Percentiles rank a stretch among this genome's conserved stretches.
phyloP scores from a whole-genome alignment of 2,888 invertebrate genomes.

The Meta bourneti region DNA sequence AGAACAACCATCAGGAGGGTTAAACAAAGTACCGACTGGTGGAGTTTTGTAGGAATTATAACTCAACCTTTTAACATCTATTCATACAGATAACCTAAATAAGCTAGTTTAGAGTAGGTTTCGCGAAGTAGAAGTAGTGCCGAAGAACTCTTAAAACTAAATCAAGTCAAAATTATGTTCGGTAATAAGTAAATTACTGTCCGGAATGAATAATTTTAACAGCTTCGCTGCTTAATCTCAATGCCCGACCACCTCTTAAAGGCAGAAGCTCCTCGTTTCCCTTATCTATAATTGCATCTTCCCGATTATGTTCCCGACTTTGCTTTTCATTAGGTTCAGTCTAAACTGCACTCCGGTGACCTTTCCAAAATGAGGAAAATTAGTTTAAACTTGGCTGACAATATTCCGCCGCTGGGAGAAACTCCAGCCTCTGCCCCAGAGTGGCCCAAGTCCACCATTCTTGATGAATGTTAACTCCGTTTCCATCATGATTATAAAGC shows the following conservation, averaged over 20 bases:
- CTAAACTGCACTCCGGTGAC: conserved; percentile 20
- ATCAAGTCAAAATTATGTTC: not conserved
- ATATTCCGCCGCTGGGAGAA: conserved; percentile 25
- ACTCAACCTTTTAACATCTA: too few relatives aligned
- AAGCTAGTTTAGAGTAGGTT: too few relatives aligned
- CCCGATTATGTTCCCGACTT: not conserved
- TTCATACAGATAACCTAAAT: too few relatives aligned
- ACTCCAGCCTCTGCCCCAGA: not conserved
- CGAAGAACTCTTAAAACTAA: too few relatives aligned
- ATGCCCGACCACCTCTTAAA: not conserved
- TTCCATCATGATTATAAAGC: not conserved
- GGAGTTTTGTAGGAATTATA: too few relatives aligned
- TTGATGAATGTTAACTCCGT: not conserved
- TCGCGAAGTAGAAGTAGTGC: too few relatives aligned
- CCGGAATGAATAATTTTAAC: not conserved
- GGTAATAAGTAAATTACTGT: not conserved
- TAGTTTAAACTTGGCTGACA: conserved; percentile 28
- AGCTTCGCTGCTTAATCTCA: not conserved
- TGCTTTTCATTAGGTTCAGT: not conserved
- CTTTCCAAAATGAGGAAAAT: conserved; percentile 29
- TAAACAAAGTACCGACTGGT: too few relatives aligned
- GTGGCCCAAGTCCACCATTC: not conserved
- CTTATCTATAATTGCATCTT: not conserved
- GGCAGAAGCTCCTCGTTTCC: not conserved
- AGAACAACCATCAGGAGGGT: too few relatives aligned